These are phyloP conservation scores for Pseudoips prasinana DNA, from an alignment of 2,888 invertebrate species.

Conservation along the genomic window DNA sequence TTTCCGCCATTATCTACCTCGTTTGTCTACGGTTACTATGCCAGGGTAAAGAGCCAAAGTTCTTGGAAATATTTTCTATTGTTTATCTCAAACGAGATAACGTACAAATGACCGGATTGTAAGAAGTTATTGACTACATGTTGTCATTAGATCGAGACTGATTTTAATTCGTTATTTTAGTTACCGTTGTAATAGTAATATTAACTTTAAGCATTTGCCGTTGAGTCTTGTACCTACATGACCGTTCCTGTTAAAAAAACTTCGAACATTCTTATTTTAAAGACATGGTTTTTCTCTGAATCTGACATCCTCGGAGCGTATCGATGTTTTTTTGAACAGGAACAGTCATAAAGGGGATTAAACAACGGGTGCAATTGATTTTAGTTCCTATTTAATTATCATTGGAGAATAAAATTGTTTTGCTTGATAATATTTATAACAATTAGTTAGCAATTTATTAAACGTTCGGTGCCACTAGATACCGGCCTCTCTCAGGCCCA, in stretches of 20 bases:
- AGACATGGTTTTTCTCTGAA: background rate
- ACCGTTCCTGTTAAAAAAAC: background rate
- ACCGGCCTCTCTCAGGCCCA: constrained; percentile 15
- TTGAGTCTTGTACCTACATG: background rate
- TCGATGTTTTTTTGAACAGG: no score
- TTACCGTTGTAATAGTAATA: constrained; percentile 11
- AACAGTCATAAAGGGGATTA: constrained; percentile 11
- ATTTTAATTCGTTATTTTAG: constrained; percentile 44
- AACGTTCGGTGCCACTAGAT: constrained; percentile 45
- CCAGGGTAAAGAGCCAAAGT: constrained; percentile 77
- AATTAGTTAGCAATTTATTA: constrained; percentile 42
- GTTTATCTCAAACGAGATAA: constrained; percentile 54
- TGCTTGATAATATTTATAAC: constrained; percentile 58
- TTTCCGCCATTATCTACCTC: constrained; percentile 77
- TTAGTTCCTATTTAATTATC: constrained; percentile 77
- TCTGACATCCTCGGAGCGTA: no score
- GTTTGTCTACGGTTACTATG: constrained; percentile 52
- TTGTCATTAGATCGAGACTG: constrained; percentile 61
- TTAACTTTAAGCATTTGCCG: constrained; percentile 3
- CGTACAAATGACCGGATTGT: constrained; percentile 39
- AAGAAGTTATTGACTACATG: constrained; percentile 32
- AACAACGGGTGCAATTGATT: constrained; percentile 60
- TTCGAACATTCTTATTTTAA: no score
- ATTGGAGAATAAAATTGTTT: constrained; percentile 54
- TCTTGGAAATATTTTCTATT: constrained; percentile 67